Percentiles rank a stretch among this genome's conserved stretches.
These are phyloP conservation scores for Cepaea hortensis DNA, from an alignment of 2,888 invertebrate species.

Conservation along the genomic window DNA sequence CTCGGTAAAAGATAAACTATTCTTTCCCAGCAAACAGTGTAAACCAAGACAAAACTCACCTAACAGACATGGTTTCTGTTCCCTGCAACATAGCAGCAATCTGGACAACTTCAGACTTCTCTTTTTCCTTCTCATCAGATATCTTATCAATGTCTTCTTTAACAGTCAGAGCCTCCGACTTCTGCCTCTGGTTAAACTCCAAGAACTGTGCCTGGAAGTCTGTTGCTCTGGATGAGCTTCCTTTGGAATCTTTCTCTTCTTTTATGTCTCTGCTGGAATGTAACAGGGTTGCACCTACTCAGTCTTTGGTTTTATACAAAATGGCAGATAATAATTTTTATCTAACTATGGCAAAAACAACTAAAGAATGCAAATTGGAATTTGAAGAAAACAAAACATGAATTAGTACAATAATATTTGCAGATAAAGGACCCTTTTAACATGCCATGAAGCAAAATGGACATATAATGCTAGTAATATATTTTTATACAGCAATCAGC, in stretches of 20 bases:
- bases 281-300: neutral
- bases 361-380: too few species aligned
- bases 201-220: slow-evolving; percentile 75
- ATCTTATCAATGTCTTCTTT: slow-evolving; percentile 49
- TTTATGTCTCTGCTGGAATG: slow-evolving; percentile 36
- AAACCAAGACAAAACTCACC: slow-evolving; percentile 23
- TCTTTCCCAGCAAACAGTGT: too few species aligned
- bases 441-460: too few species aligned
- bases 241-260: slow-evolving; percentile 45
- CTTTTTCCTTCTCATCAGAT: slow-evolving; percentile 50
- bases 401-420: too few species aligned
- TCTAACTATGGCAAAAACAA: too few species aligned
- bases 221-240: slow-evolving; percentile 80
- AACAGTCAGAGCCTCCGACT: slow-evolving; percentile 51
- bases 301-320: too few species aligned
- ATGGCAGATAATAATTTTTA: too few species aligned
- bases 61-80: slow-evolving; percentile 52
- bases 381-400: too few species aligned
- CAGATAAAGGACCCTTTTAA: too few species aligned
- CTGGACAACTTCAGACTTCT: slow-evolving; percentile 59
- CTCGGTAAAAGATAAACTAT: too few species aligned
- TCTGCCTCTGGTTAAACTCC: slow-evolving; percentile 72
- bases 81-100: slow-evolving; percentile 65
- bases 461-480: too few species aligned
- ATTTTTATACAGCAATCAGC: too few species aligned